Base-by-base conservation (phyloP, 1,140 invertebrate genomes). In the Brachionus rotundiformis region DNA sequence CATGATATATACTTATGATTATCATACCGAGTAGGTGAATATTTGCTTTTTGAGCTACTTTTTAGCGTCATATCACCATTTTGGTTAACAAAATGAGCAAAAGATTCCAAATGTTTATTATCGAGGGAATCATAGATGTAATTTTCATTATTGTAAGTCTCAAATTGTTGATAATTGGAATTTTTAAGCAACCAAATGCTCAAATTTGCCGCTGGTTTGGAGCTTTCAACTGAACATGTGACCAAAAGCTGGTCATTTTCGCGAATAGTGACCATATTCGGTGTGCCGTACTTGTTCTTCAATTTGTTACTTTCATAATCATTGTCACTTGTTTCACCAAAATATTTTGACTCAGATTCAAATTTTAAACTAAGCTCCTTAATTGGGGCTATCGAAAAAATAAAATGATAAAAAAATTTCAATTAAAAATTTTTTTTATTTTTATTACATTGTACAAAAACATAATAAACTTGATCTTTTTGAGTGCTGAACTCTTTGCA, bases 261-360 rank as follows among this genome's bases (percentile, higher is more conserved):
- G 2, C 36, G 25, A 16, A 63, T 79, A 10, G 33, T 39, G n/a
- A 79, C 25, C n/a, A 49, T 79, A 25, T 39, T 79, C 11, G 47
- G 16, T 7, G 76, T 59, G 19, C 59, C 76, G 29, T 59, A 79
- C n/a, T 27, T 49, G 10, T 47, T 19, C 39, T 59, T 27, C 4
- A 59, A 5, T 19, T 49, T 54, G 16, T 77, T 44, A 25, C 73
- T 77, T 2, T 77, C 49, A 27, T 19, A 29, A 23, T 59, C 49
- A 11, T 39, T 19, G 10, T 49, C 49, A 59, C 36, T 75, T 23
- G 36, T 63, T 13, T 79, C 76, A 39, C 76, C 16, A 79, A 79
- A 79, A 41, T 79, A 59, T 54, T 79, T 79, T 41, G 76, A 79
- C 13, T 79, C 33, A 29, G 76, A 79, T 4, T 79, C 16, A 63